Percentiles rank a stretch among this genome's conserved stretches.
These are phyloP conservation scores for Sweltsa coloradensis DNA, from an alignment of 1,140 invertebrate species.

Conservation along the genomic window DNA sequence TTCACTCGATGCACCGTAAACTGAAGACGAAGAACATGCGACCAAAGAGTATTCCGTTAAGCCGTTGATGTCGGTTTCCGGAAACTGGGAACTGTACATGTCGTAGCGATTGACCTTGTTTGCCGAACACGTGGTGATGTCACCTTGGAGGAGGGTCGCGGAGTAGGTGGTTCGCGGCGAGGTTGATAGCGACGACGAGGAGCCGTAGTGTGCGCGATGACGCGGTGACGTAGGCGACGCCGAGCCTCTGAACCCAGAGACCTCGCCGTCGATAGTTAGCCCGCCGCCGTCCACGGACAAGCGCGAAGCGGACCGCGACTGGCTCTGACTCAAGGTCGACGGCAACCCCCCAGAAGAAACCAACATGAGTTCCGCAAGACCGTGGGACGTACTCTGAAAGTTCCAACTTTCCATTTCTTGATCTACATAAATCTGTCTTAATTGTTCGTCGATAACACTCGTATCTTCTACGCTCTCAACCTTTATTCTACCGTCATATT, in stretches of 20 bases:
- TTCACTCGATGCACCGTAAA: conserved; percentile 34
- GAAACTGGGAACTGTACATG: no score
- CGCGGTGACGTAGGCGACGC: conserved; percentile 5
- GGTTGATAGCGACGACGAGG: background rate
- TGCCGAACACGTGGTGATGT: conserved; percentile 27
- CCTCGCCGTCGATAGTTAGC: conserved; percentile 2
- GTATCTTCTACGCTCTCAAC: conserved; percentile 34
- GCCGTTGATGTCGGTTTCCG: no score
- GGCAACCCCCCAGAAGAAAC: background rate
- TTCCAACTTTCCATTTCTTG: conserved; percentile 56
- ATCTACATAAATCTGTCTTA: conserved; percentile 51
- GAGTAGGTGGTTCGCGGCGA: background rate
- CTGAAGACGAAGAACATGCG: conserved; percentile 33
- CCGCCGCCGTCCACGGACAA: conserved; percentile 30
- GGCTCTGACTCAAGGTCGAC: background rate
- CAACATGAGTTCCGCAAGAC: background rate
- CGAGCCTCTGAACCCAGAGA: conserved; percentile 1
- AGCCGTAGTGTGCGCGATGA: background rate
- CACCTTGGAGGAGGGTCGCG: background rate
- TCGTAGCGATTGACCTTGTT: conserved; percentile 36
- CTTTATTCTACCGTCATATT: background rate
- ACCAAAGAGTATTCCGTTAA: no score
- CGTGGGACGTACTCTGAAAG: conserved; percentile 47
- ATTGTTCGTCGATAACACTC: conserved; percentile 53
- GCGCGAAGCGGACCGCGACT: conserved; percentile 41